Percentiles rank a stretch among this genome's conserved stretches.
phyloP scores from a whole-genome alignment of 2,797 vertebrate genomes.

The Capromys pilorides region DNA sequence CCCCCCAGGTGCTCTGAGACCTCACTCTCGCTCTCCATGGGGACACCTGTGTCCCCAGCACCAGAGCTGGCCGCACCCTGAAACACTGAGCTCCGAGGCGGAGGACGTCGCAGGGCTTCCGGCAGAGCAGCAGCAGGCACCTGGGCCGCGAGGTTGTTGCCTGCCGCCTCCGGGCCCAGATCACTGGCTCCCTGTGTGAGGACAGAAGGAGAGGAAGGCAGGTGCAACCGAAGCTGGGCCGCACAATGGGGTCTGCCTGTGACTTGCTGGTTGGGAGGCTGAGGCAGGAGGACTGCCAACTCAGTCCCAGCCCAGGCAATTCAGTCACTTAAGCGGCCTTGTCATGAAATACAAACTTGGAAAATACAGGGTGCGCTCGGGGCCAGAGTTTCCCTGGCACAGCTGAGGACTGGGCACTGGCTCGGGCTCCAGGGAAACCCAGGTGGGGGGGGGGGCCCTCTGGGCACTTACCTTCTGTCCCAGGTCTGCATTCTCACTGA shows the following conservation, averaged over 20 bases:
- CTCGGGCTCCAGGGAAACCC: no score
- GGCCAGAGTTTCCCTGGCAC: neutral
- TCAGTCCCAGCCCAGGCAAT: neutral
- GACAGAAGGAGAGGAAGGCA: neutral
- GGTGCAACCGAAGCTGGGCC: neutral
- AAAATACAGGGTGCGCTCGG: neutral
- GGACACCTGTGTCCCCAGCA: conserved; percentile 82
- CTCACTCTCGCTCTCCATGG: conserved; percentile 75
- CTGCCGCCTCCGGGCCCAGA: neutral
- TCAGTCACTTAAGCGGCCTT: neutral
- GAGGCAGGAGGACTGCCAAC: no score
- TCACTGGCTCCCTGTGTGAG: conserved; percentile 58
- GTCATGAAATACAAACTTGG: neutral
- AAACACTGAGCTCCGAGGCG: fast-evolving
- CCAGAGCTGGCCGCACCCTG: conserved; percentile 62
- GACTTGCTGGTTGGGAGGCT: neutral
- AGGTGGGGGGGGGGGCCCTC: fast-evolving
- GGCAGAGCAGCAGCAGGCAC: neutral
- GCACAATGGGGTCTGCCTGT: neutral
- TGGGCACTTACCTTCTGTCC: conserved; percentile 76
- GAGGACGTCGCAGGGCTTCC: neutral
- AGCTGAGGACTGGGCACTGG: no score
- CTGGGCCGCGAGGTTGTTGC: neutral
- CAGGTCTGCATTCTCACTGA: conserved; percentile 61
- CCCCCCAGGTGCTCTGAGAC: conserved; percentile 86